phyloP scores from a whole-genome alignment of 2,113 vertebrate species.

The Neolamprologus falcicula region DNA sequence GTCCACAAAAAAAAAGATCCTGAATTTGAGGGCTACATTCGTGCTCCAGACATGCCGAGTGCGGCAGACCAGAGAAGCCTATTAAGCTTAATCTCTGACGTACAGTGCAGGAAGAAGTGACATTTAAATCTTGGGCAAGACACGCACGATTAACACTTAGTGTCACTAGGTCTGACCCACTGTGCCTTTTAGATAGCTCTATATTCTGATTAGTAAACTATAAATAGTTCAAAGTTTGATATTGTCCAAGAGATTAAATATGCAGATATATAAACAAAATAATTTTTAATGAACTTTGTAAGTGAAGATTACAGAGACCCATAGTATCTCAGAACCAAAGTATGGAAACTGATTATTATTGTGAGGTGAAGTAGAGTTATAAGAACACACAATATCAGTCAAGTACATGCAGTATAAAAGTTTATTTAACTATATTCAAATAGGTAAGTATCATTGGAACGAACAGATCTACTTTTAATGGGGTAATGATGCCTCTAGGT shows the following conservation, averaged over 20 bases:
- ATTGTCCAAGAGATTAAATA: not conserved
- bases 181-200: not conserved
- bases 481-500: conserved; percentile 32
- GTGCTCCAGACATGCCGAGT: conserved; percentile 64
- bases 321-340: not conserved
- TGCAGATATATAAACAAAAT: not conserved
- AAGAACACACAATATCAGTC: conserved; percentile 3
- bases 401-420: conserved; percentile 50
- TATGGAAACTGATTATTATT: not conserved
- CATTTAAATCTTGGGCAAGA: conserved; percentile 35
- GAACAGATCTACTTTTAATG: conserved; percentile 32
- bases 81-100: conserved; percentile 83
- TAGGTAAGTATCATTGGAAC: conserved; percentile 13
- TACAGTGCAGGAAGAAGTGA: conserved; percentile 2
- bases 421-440: conserved; percentile 59
- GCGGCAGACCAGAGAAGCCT: conserved; percentile 72
- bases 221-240: not conserved
- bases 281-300: not conserved
- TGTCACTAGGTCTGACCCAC: not conserved
- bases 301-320: not conserved
- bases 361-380: not conserved
- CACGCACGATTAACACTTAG: not conserved
- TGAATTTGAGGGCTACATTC: conserved; percentile 45
- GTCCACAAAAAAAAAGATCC: conserved; percentile 61
- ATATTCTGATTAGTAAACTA: not conserved